Conservation (phyloP, 1,140 invertebrate species). For the Antheraea pernyi region DNA sequence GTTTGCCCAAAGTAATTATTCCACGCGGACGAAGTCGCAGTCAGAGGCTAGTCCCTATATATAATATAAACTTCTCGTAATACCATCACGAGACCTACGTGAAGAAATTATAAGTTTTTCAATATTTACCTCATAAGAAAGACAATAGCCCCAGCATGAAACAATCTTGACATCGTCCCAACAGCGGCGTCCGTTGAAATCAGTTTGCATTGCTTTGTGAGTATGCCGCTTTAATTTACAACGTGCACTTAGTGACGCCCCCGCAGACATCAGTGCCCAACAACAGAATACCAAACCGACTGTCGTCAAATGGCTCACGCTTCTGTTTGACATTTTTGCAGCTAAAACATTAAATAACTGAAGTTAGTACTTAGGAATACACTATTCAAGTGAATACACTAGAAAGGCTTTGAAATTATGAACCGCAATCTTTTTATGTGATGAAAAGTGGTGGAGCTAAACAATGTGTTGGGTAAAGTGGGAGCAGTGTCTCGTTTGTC, state of each 20-base stretch:
- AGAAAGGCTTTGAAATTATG: too few relatives aligned
- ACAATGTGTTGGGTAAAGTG: too few relatives aligned
- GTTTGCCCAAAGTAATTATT: too few relatives aligned
- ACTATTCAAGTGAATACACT: too few relatives aligned
- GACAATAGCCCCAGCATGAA: conserved; percentile 91
- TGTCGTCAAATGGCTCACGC: conserved; percentile 7
- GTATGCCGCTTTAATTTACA: conserved; percentile 52
- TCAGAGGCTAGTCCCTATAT: too few relatives aligned
- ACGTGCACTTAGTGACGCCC: conserved; percentile 35
- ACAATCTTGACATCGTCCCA: conserved; percentile 86
- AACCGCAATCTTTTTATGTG: too few relatives aligned
- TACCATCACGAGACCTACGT: too few relatives aligned
- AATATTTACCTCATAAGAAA: conserved; percentile 84
- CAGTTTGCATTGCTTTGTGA: conserved; percentile 78
- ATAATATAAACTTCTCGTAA: too few relatives aligned
- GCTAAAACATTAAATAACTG: conserved; percentile 9
- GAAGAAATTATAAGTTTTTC: background rate
- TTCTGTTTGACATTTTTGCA: conserved; percentile 12
- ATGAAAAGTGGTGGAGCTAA: too few relatives aligned
- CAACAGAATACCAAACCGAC: conserved; percentile 37
- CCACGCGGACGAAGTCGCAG: too few relatives aligned
- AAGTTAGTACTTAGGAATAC: too few relatives aligned
- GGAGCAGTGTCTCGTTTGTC: too few relatives aligned
- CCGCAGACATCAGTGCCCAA: conserved; percentile 31
- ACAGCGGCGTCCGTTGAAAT: conserved; percentile 83